These are phyloP conservation scores for Leptinotarsa tumamoca DNA, from an alignment of 2,888 invertebrate genomes.

Conservation along the genomic window DNA sequence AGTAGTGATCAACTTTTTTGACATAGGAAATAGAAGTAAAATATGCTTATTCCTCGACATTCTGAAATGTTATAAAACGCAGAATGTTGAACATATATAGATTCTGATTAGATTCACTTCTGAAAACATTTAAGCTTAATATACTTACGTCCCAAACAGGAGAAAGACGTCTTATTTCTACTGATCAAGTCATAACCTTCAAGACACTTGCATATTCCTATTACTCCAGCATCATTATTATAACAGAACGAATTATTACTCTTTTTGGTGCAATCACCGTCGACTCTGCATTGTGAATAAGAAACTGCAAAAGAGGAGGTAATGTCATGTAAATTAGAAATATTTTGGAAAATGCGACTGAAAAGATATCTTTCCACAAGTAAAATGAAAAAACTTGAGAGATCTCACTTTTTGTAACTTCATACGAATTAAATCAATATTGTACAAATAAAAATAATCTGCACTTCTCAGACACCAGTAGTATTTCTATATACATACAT, in stretches of 20 bases:
- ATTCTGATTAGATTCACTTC: too few relatives aligned
- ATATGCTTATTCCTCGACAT: too few relatives aligned
- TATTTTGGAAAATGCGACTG: neutral
- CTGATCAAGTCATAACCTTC: slow-evolving; percentile 61
- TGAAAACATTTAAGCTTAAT: too few relatives aligned
- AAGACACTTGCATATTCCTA: slow-evolving; percentile 64
- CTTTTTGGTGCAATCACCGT: slow-evolving; percentile 54
- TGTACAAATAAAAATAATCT: too few relatives aligned
- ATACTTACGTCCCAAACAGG: slow-evolving; percentile 64
- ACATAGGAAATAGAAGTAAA: too few relatives aligned
- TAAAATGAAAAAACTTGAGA: too few relatives aligned
- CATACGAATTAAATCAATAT: too few relatives aligned
- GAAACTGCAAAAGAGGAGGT: slow-evolving; percentile 46
- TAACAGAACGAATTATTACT: slow-evolving; percentile 61
- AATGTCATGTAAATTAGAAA: neutral
- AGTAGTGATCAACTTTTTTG: too few relatives aligned
- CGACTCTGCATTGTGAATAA: slow-evolving; percentile 54
- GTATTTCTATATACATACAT: neutral
- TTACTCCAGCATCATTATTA: slow-evolving; percentile 56
- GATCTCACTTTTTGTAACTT: too few relatives aligned
- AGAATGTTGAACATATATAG: too few relatives aligned
- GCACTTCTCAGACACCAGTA: neutral
- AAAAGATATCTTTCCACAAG: too few relatives aligned
- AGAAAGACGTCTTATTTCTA: slow-evolving; percentile 62
- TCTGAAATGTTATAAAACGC: too few relatives aligned